These are phyloP conservation scores for Abramis brama DNA, from an alignment of 2,113 vertebrate species.

Conservation along the genomic window DNA sequence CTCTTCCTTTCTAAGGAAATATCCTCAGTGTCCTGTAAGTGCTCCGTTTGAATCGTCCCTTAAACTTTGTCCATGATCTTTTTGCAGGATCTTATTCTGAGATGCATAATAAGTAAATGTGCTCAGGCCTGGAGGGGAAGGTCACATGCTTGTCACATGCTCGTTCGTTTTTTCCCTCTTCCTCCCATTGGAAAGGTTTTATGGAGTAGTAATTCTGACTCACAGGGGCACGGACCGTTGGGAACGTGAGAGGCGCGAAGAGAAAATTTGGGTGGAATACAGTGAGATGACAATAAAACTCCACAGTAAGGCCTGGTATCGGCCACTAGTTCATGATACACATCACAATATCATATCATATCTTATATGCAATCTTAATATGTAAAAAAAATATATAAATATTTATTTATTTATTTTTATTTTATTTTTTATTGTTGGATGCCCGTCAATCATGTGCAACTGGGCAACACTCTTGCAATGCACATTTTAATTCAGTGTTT, in stretches of 20 bases:
- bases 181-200: not conserved
- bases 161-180: not conserved
- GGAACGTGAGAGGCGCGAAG: not conserved
- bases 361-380: too few relatives aligned
- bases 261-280: not conserved
- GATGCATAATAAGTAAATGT: not conserved
- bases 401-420: too few relatives aligned
- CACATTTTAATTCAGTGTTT: conserved; percentile 59
- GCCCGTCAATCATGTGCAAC: too few relatives aligned
- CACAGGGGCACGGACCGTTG: not conserved
- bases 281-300: too few relatives aligned
- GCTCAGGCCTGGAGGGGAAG: conserved; percentile 62
- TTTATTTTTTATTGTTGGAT: too few relatives aligned
- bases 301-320: too few relatives aligned
- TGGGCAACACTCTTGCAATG: too few relatives aligned
- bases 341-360: too few relatives aligned
- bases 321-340: too few relatives aligned
- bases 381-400: too few relatives aligned
- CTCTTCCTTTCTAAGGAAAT: conserved; percentile 19
- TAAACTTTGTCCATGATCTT: not conserved
- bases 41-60: not conserved
- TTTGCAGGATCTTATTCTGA: not conserved
- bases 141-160: conserved; percentile 74
- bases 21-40: conserved; percentile 41
- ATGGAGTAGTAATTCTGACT: conserved; percentile 8